phyloP scores from a whole-genome alignment of 2,797 vertebrate species.

The Xiphophorus birchmanni region DNA sequence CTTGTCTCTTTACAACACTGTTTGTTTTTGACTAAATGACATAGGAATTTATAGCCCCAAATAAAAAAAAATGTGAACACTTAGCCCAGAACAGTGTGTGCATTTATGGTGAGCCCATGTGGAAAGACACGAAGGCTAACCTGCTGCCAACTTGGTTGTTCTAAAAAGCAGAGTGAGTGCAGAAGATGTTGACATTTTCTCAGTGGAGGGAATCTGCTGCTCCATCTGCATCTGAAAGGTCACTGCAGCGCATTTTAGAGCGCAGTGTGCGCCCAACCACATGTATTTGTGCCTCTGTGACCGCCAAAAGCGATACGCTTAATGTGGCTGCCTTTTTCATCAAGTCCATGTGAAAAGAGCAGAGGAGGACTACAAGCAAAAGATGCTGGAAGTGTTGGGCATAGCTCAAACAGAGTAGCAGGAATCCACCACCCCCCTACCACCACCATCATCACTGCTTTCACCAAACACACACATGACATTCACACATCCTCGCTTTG shows the following conservation, averaged over 20 bases:
- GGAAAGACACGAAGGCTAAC: slow-evolving; percentile 58
- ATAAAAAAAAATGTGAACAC: slow-evolving; percentile 36
- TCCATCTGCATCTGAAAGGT: slow-evolving; percentile 81
- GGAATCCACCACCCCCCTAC: slow-evolving; percentile 29
- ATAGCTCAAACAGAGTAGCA: slow-evolving; percentile 66
- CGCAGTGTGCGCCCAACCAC: slow-evolving; percentile 33
- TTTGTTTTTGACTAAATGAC: slow-evolving; percentile 29
- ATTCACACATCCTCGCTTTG: slow-evolving; percentile 42
- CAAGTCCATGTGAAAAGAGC: slow-evolving; percentile 73
- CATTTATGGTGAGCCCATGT: slow-evolving; percentile 31
- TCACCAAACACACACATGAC: slow-evolving; percentile 10
- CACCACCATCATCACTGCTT: neutral
- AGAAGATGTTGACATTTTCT: slow-evolving; percentile 83
- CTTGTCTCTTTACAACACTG: slow-evolving; percentile 9
- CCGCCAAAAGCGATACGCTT: slow-evolving; percentile 65
- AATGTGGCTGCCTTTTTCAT: slow-evolving; percentile 61
- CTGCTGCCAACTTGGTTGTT: slow-evolving; percentile 68
- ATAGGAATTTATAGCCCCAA: slow-evolving; percentile 31
- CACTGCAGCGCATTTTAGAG: slow-evolving; percentile 67
- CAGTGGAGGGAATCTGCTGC: slow-evolving; percentile 71
- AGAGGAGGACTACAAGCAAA: slow-evolving; percentile 74
- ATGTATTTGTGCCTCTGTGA: slow-evolving; percentile 14
- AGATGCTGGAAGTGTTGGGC: slow-evolving; percentile 69
- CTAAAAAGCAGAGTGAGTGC: slow-evolving; percentile 56
- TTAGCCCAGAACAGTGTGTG: slow-evolving; percentile 25